phyloP scores from a whole-genome alignment of 2,113 vertebrate species.

The Vulpes vulpes region DNA sequence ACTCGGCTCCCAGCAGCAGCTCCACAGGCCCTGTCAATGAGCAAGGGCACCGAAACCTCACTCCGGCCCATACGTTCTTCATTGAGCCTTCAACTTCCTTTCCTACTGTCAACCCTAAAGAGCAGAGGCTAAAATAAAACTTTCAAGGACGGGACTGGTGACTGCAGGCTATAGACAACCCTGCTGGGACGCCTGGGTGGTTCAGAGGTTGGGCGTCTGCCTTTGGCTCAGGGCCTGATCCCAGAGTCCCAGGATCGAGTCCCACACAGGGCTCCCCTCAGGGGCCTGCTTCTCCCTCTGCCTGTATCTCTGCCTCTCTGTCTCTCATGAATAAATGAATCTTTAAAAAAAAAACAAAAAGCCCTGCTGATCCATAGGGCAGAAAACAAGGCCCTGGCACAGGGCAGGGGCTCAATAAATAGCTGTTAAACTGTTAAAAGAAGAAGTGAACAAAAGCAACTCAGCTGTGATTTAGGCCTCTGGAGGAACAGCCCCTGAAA shows the following conservation, averaged over 20 bases:
- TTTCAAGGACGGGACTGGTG: background rate
- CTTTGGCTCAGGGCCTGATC: no score
- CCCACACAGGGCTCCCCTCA: no score
- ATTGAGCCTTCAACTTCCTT: background rate
- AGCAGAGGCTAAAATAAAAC: slow-evolving; percentile 56
- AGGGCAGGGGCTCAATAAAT: background rate
- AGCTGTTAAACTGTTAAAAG: slow-evolving; percentile 23
- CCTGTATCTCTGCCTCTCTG: no score
- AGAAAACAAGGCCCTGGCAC: slow-evolving; percentile 9
- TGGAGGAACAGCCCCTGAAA: slow-evolving; percentile 15
- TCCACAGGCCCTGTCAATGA: background rate
- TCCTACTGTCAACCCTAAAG: background rate
- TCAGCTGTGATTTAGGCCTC: background rate
- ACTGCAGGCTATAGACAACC: background rate
- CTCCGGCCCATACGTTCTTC: background rate
- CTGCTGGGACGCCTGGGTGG: no score
- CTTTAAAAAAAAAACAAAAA: background rate
- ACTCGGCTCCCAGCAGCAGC: background rate
- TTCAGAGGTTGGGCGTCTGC: no score
- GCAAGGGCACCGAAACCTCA: background rate
- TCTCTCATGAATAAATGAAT: no score
- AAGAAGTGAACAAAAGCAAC: background rate
- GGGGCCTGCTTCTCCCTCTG: no score
- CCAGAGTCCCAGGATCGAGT: no score
- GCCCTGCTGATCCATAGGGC: background rate